Evolutionary conservation across 2,888 invertebrate genomes (phyloP).

Genomic region (Pristionchus maxplancki): DNA sequence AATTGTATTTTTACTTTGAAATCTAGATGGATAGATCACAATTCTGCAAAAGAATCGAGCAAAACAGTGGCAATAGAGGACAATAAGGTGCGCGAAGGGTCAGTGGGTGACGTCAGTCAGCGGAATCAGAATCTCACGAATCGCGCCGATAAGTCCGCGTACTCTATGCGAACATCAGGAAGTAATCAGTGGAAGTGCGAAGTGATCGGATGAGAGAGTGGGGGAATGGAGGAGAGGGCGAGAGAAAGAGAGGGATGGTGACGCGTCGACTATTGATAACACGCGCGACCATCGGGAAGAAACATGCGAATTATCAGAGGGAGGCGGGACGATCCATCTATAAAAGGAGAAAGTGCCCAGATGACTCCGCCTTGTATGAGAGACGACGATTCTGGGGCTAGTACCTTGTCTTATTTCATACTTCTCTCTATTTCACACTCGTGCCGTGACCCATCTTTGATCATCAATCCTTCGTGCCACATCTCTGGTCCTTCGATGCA

Average conservation of each 20-base stretch:
- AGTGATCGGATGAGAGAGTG: conserved; percentile 6
- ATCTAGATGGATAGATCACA: background rate
- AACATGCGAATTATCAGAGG: background rate
- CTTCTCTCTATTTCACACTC: background rate
- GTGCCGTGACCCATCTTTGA: too few relatives aligned
- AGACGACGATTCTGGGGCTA: background rate
- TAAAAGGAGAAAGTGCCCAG: conserved; percentile 27
- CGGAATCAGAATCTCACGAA: background rate
- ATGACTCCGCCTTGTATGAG: background rate
- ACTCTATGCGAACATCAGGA: conserved; percentile 9
- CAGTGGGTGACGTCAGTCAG: background rate
- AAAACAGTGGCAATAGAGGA: background rate
- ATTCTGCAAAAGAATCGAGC: background rate
- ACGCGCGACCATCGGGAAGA: background rate
- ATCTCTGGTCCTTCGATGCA: background rate
- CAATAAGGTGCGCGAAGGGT: background rate
- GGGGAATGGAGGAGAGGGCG: background rate
- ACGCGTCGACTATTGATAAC: background rate
- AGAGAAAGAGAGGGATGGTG: conserved; percentile 7
- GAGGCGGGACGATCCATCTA: background rate
- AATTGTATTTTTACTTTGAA: background rate
- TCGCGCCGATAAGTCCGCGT: background rate
- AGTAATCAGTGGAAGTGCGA: background rate
- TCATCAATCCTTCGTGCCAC: background rate
- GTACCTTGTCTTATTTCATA: background rate